These are phyloP conservation scores for Calcarius lapponicus DNA, from an alignment of 2,797 vertebrate species.

Conservation along the genomic window DNA sequence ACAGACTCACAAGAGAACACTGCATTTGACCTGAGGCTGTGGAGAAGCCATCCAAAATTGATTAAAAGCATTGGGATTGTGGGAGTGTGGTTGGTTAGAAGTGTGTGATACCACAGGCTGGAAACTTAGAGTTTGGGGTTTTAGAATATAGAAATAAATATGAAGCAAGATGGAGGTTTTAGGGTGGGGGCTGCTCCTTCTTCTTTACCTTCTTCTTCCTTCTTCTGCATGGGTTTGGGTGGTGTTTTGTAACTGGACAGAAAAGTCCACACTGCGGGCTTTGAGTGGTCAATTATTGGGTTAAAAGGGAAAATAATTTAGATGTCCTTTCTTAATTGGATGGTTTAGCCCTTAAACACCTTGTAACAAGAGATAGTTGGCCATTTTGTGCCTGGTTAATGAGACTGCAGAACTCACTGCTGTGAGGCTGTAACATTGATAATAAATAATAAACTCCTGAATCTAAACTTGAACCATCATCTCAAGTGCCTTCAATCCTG, in stretches of 20 bases:
- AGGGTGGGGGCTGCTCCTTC: background rate
- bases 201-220: background rate
- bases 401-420: background rate
- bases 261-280: background rate
- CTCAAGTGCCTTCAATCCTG: background rate
- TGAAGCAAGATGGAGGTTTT: background rate
- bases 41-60: background rate
- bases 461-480: background rate
- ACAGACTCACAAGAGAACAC: background rate
- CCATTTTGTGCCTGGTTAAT: background rate
- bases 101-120: background rate
- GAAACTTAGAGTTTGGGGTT: background rate
- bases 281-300: background rate
- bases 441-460: background rate
- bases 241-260: background rate
- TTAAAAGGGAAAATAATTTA: background rate
- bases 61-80: background rate
- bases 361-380: background rate
- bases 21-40: background rate
- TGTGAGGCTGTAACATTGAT: background rate
- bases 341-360: background rate
- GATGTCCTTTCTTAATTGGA: background rate
- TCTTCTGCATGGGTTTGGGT: background rate
- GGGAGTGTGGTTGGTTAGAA: background rate
- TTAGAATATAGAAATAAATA: background rate